Evolutionary conservation across 2,888 invertebrate genomes (phyloP).

Genomic region (Dasypogon diadema): DNA sequence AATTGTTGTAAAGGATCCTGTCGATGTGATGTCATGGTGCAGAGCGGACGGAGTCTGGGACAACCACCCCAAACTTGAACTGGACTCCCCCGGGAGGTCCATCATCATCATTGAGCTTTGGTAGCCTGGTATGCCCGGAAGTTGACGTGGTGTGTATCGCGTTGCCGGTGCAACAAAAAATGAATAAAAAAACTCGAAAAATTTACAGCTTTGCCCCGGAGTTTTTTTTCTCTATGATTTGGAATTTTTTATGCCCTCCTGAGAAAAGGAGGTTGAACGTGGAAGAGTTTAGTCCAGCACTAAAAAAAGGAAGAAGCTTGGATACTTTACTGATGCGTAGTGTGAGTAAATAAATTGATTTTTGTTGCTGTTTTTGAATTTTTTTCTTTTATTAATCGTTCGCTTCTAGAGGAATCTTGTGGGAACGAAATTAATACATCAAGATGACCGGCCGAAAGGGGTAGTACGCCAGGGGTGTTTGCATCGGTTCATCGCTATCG

Average conservation of each 20-base stretch:
- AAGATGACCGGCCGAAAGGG: slow-evolving; percentile 18
- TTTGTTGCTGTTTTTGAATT: slow-evolving; percentile 45
- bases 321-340: not conserved
- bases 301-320: slow-evolving; percentile 21
- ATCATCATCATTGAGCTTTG: slow-evolving; percentile 20
- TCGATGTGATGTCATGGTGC: slow-evolving; percentile 32
- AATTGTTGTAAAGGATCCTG: slow-evolving; percentile 41
- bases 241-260: slow-evolving; percentile 5
- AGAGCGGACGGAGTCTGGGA: not conserved
- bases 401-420: slow-evolving; percentile 9
- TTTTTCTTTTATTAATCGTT: slow-evolving; percentile 44
- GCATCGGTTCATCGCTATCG: not conserved
- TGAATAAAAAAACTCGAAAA: slow-evolving; percentile 13
- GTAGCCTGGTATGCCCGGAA: slow-evolving; percentile 20
- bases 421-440: slow-evolving; percentile 2
- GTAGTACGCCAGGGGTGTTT: not conserved
- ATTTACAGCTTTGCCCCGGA: slow-evolving; percentile 35
- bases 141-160: slow-evolving; percentile 36
- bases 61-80: slow-evolving; percentile 22
- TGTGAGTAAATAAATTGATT: slow-evolving; percentile 35
- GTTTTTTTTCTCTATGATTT: slow-evolving; percentile 24
- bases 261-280: not conserved
- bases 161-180: slow-evolving; percentile 46
- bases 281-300: slow-evolving; percentile 29
- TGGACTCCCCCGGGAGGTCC: slow-evolving; percentile 29